Percentiles rank a stretch among this genome's conserved stretches.
These are phyloP conservation scores for Falco peregrinus DNA, from an alignment of 2,797 vertebrate species.

Conservation along the genomic window DNA sequence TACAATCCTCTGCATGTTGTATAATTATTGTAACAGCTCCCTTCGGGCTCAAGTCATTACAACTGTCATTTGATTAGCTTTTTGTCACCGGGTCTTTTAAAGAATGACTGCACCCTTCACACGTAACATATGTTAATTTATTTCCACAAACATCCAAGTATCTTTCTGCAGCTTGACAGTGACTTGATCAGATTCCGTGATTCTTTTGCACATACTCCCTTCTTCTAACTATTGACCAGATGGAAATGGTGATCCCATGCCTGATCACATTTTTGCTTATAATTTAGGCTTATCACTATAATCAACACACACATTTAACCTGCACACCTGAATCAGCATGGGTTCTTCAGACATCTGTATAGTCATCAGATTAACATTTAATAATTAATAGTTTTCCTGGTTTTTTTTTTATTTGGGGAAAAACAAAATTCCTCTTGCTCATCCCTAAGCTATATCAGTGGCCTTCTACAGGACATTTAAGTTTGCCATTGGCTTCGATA, in stretches of 20 bases:
- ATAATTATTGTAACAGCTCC: slow-evolving; percentile 52
- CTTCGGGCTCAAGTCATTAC: slow-evolving; percentile 15
- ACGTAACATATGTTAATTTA: slow-evolving; percentile 26
- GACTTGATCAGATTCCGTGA: neutral
- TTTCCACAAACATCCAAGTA: neutral
- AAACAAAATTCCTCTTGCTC: neutral
- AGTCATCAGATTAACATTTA: neutral
- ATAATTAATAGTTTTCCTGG: neutral
- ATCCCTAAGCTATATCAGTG: neutral
- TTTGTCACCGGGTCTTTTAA: slow-evolving; percentile 14
- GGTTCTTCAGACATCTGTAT: neutral
- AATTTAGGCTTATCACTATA: neutral
- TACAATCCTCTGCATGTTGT: slow-evolving; percentile 16
- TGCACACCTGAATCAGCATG: neutral
- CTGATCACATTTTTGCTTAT: neutral
- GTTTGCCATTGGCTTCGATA: neutral
- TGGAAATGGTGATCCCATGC: neutral
- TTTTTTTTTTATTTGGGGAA: neutral
- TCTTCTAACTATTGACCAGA: neutral
- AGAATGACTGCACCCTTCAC: slow-evolving; percentile 8
- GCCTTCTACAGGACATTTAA: neutral
- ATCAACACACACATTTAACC: neutral
- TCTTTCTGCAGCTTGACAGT: neutral
- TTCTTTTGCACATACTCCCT: neutral
- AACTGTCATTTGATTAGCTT: slow-evolving; percentile 36